Base-by-base conservation (phyloP, 2,113 vertebrate species). In the Cheirogaleus medius region DNA sequence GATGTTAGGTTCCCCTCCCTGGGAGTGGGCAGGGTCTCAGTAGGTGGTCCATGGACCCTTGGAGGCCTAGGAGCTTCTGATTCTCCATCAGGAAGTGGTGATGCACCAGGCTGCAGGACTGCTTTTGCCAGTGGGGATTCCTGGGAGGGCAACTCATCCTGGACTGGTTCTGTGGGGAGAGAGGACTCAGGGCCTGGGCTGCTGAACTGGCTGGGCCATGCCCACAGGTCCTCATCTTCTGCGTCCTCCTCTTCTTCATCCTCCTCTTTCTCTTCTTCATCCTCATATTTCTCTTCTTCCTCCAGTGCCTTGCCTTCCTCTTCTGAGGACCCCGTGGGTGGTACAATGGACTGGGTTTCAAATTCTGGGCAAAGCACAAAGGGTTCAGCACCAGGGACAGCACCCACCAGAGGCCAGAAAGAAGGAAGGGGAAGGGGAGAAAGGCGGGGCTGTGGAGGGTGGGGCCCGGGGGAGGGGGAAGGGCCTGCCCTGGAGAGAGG, bases 361-460 rank as follows among this genome's bases (percentile, higher is more conserved):
- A 93, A 83, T 78, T 97, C 98, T 98, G 91, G 96, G 68, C 86
- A 96, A 88, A 97, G 56, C 39, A 97, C 63, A 97, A 32, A 80
- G 25, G 29, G 12, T 96, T 98, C 98, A 98, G 97, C 93, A 98
- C 98, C 97, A 96, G 47, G 95, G 98, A 98, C 97, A 98, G 97
- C 91, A 7, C 78, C 93, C 32, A 0, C 25, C 32, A 12, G 8
- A 2, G 1, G 34, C 0, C 21, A 2, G 63, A 44, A 74, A 37
- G 25, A 2, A 29, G 42, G 47, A 17, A 14, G 37, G n/a, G 69
- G 47, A 2, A 4, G 10, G 37, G 6, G 7, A 27, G 52, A 21
- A 25, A 71, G 21, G 52, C 0, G 1, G 39, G 73, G 47, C 34
- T 77, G 15, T 21, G 42, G 17, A 29, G 12, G 32, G 12, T 0